These are phyloP conservation scores for Eumacrocentrus americanus DNA, from an alignment of 2,888 invertebrate genomes.

Conservation along the genomic window DNA sequence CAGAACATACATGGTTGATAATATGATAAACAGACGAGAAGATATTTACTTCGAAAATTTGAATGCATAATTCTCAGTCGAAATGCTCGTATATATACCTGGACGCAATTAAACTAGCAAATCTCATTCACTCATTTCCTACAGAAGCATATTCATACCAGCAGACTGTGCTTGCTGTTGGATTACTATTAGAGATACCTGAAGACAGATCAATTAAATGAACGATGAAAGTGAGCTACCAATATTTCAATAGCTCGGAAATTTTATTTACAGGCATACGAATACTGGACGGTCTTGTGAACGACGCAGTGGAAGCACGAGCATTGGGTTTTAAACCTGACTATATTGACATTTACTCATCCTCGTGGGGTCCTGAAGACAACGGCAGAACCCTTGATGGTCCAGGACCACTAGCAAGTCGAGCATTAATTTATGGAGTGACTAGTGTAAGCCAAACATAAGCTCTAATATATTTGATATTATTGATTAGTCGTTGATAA, in stretches of 20 bases:
- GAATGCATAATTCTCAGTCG: not conserved
- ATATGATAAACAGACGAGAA: too few species aligned
- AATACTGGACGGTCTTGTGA: slow-evolving; percentile 97
- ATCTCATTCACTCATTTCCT: not conserved
- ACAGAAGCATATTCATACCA: too few species aligned
- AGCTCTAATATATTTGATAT: too few species aligned
- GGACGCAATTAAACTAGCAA: not conserved
- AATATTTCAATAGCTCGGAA: not conserved
- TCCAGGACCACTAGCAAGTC: slow-evolving; percentile 88
- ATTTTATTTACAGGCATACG: slow-evolving; percentile 73
- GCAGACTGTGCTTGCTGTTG: too few species aligned
- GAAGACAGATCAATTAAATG: too few species aligned
- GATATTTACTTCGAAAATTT: too few species aligned
- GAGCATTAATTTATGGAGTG: slow-evolving; percentile 93
- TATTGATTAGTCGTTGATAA: too few species aligned
- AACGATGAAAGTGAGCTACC: too few species aligned
- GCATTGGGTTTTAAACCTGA: slow-evolving; percentile 91
- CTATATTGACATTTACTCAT: slow-evolving; percentile 95
- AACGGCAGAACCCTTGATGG: slow-evolving; percentile 97
- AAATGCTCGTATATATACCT: not conserved
- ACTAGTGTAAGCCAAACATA: slow-evolving; percentile 73
- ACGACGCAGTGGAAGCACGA: slow-evolving; percentile 94
- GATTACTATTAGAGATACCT: too few species aligned
- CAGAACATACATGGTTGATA: too few species aligned
- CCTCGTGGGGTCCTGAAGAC: slow-evolving; percentile 97